A percentile compares a stretch with the other conserved stretches of the same genome.
Conservation (phyloP, 2,797 vertebrate genomes). For the Caiman crocodilus region DNA sequence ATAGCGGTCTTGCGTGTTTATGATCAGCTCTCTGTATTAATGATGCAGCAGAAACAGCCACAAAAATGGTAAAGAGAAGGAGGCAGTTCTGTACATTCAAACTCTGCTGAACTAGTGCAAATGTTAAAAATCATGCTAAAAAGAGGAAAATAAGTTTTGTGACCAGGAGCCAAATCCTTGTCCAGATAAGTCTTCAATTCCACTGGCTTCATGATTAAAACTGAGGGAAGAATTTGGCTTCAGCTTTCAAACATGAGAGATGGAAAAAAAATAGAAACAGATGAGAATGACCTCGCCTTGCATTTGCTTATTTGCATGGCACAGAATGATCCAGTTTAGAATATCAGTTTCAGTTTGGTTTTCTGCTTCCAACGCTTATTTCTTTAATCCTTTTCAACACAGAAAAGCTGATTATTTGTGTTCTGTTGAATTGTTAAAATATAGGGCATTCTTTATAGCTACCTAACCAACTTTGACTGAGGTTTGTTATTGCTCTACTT, state of each 20-base stretch:
- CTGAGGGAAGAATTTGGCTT: background rate
- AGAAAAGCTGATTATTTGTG: conserved; percentile 13
- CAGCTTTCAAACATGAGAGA: background rate
- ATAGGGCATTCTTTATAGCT: background rate
- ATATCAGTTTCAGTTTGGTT: background rate
- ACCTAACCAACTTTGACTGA: conserved; percentile 4
- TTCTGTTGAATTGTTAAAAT: conserved; percentile 36
- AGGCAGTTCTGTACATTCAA: background rate
- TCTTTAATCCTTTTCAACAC: background rate
- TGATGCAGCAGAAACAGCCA: background rate
- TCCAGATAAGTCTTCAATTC: background rate
- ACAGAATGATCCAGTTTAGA: background rate
- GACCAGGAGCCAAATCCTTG: background rate
- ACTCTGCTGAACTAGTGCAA: background rate
- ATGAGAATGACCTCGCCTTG: background rate
- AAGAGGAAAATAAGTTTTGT: background rate
- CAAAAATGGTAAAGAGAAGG: background rate
- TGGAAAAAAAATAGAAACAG: background rate
- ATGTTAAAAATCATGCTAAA: background rate
- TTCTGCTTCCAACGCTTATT: background rate
- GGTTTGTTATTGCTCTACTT: background rate
- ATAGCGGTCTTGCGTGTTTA: background rate
- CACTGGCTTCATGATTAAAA: background rate
- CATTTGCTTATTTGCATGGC: background rate
- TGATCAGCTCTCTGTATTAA: background rate